phyloP scores from a whole-genome alignment of 2,888 invertebrate species.

The Dexiosoma caninum region DNA sequence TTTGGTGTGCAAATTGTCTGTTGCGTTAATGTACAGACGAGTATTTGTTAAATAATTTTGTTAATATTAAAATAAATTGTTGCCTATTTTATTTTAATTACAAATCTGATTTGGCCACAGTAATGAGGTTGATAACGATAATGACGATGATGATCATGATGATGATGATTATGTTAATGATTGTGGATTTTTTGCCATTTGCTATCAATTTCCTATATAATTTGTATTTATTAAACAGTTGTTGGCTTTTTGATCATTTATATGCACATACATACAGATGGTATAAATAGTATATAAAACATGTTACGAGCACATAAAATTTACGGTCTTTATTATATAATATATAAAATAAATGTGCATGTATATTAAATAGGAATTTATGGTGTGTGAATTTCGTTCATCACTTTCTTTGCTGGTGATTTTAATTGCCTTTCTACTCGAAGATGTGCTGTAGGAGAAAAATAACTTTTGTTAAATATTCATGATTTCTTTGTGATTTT shows the following conservation, averaged over 20 bases:
- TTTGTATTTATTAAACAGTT: background rate
- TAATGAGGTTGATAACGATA: background rate
- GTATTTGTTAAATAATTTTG: background rate
- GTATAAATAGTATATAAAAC: background rate
- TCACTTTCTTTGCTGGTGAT: background rate
- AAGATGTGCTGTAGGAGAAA: background rate
- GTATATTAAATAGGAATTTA: background rate
- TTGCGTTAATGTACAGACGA: background rate
- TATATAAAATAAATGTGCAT: too few relatives aligned
- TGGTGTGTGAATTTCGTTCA: background rate
- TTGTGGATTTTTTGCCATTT: background rate
- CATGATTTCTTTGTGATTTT: too few relatives aligned
- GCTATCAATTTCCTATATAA: background rate
- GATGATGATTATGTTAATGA: background rate
- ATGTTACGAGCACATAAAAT: background rate
- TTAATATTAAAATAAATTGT: slow-evolving; percentile 53
- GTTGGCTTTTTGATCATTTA: background rate
- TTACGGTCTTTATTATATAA: too few relatives aligned
- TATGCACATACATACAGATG: too few relatives aligned
- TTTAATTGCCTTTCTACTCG: background rate
- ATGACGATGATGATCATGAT: too few relatives aligned
- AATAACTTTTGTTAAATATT: too few relatives aligned
- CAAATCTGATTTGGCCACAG: background rate
- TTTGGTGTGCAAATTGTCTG: background rate
- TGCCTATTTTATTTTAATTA: slow-evolving; percentile 44